phyloP scores from a whole-genome alignment of 1,140 invertebrate genomes.

The Drosophila obscura region DNA sequence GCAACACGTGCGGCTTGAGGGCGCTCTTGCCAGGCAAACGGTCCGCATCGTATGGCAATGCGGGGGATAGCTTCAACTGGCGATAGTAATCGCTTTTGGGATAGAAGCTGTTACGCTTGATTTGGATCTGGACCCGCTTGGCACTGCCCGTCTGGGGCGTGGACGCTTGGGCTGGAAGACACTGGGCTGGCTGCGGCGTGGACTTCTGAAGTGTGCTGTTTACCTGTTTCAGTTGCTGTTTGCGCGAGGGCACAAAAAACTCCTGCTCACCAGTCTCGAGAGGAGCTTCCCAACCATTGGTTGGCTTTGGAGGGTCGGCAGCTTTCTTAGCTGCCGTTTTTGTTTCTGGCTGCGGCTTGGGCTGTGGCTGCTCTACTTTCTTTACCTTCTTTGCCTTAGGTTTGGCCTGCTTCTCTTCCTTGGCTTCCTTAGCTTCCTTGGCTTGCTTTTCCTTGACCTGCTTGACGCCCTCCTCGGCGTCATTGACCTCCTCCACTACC shows the following conservation, averaged over 20 bases:
- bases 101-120: constrained; percentile 88
- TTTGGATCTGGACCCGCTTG: constrained; percentile 87
- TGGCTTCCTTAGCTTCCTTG: not conserved
- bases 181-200: constrained; percentile 30
- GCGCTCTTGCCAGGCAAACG: constrained; percentile 88
- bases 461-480: constrained; percentile 2
- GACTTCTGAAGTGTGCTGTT: constrained; percentile 53
- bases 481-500: constrained; percentile 72
- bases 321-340: not conserved
- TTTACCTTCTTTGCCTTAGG: constrained; percentile 15
- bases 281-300: constrained; percentile 77
- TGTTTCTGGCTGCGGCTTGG: constrained; percentile 19
- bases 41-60: constrained; percentile 89
- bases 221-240: constrained; percentile 69
- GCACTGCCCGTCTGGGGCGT: constrained; percentile 33
- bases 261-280: constrained; percentile 83
- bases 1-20: constrained; percentile 87
- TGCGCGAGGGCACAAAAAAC: constrained; percentile 83
- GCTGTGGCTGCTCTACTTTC: constrained; percentile 10
- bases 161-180: constrained; percentile 15
- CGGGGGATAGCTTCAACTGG: constrained; percentile 88
- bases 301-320: constrained; percentile 5
- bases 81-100: constrained; percentile 88
- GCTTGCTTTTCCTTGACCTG: not conserved
- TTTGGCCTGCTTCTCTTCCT: constrained; percentile 20